Base-by-base conservation (phyloP, 23 tunicate genomes). In the Halocynthia roretzi region DNA sequence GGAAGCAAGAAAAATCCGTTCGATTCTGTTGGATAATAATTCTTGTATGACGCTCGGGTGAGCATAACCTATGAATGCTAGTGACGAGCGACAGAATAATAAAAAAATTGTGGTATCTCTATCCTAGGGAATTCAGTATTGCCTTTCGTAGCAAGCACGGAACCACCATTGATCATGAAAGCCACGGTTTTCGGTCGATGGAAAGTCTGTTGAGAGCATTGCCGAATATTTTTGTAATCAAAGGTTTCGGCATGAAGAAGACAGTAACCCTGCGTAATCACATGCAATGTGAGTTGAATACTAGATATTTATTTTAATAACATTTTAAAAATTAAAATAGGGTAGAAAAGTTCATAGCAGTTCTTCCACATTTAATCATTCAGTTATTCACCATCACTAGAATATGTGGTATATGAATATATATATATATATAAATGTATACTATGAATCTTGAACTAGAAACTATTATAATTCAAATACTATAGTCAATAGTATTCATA, bases 1-100 rank as follows among this genome's bases (percentile, higher is more conserved):
- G 19, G 84, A 78, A 54, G 95, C 87, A 19, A 88, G 77, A 67
- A 58, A 80, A 18, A 75, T 83, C 7, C 72, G 87, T 8, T 54
- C 72, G 8, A 79, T 88, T 49, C 72, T 88, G 70, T 77, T 88
- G 44, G 65, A 74, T 15, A 71, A 88, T 67, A 77, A 71, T 17
- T 87, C 87, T 50, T 51, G 82, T 49, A 88, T 88, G 95, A 77
- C 87, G 11, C 67, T 88, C 5, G 95, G 95, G 95, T 88, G 67
- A 67, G 77, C 11, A 31, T 31, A 31, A 31, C 44, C 44, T 31
- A 0, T 31, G 4, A 31, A 31, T 31, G 44, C 44, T 31, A 31
- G 44, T 31, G 4, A 31, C 4, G 44, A 31, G 4, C 44, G 44
- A 31, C 44, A 1, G 44, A 31, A 0, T 31, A 31, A 31, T 0